Evolutionary conservation across 2,113 vertebrate genomes (phyloP), one percentile per base, ranked within the genome.

Genomic region (Bambusicola thoracicus): DNA sequence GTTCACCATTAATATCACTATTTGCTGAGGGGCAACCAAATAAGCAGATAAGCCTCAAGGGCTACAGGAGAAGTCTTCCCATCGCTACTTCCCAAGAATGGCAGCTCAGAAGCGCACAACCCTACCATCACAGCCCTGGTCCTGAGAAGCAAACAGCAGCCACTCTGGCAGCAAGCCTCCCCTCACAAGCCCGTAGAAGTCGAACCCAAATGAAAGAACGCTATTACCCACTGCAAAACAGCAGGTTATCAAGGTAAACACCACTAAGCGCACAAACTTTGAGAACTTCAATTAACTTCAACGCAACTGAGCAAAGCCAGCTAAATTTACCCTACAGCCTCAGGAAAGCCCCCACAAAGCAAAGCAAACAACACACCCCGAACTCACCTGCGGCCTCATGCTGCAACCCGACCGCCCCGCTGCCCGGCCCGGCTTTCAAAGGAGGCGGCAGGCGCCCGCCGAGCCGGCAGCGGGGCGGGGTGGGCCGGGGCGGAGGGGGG

Each of bases 251-350:
- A 20, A n/a, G 24, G 7, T 43, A 59, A 85, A 29, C n/a, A 6
- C 21, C 0, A 2, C 17, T 6, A 11, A 27, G 4, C 24, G 0
- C 5, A 13, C 24, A 8, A 34, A 43, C 4, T 12, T 16, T 1
- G 3, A 29, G 10, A 13, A 5, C 17, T 19, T 15, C 2, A 13
- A 13, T 4, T 7, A 46, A 8, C 14, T 30, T 4, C 17, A 1
- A 36, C 0, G 40, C 5, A 6, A 20, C 3, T 34, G 62, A 2
- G 63, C 2, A 0, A 15, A 8, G 24, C 0, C 40, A 4, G 0
- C 0, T 1, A 18, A 36, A 27, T 12, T 8, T 18, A 4, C 11
- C 46, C 20, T 1, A 44, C 3, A 4, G 0, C 1, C 5, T 58
- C 10, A 18, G 2, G 7, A 2, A 43, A 4, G 8, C 2, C 27